These are phyloP conservation scores for Hippolais icterina DNA, from an alignment of 2,113 vertebrate genomes.

Conservation along the genomic window DNA sequence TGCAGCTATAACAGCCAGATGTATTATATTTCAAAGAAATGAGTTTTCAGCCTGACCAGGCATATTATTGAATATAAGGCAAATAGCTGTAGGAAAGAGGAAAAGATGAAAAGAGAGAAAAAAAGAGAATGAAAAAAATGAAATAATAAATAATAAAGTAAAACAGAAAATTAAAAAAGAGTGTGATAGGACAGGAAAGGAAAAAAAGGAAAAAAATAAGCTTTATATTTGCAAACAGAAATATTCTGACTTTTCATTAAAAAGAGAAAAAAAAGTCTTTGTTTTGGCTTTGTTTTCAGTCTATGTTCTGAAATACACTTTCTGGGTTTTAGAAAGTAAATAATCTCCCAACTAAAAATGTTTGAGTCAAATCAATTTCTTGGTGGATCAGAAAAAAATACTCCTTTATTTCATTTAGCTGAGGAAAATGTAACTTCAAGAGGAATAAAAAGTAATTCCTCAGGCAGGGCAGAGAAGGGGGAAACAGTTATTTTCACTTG, in stretches of 20 bases:
- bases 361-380: background rate
- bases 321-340: background rate
- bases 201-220: rapidly evolving
- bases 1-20: background rate
- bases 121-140: background rate
- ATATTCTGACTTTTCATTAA: background rate
- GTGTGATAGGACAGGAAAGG: rapidly evolving
- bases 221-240: background rate
- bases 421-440: background rate
- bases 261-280: background rate
- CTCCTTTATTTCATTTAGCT: background rate
- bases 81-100: background rate
- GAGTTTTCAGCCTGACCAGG: background rate
- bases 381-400: background rate
- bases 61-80: background rate
- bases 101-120: background rate
- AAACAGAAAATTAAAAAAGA: rapidly evolving
- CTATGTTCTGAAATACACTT: background rate
- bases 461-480: background rate
- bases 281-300: background rate
- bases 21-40: background rate
- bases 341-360: background rate
- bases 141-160: background rate
- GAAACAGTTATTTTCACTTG: background rate
- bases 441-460: background rate